Conservation (phyloP, 2,797 vertebrate species). For the Platalea minor region DNA sequence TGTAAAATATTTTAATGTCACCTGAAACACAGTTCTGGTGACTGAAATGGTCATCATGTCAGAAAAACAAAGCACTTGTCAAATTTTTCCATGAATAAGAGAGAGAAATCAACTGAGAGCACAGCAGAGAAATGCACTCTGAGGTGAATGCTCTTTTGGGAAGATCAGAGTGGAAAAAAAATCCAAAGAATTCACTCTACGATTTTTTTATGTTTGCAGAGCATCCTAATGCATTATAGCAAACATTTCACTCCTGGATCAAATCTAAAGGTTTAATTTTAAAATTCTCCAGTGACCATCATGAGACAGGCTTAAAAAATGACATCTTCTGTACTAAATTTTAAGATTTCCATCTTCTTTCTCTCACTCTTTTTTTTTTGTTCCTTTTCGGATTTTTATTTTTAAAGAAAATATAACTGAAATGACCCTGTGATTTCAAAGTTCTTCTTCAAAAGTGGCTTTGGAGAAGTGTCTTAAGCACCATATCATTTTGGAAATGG, state of each 20-base stretch:
- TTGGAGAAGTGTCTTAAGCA: background rate
- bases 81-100: background rate
- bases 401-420: background rate
- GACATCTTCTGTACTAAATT: background rate
- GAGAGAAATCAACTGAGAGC: background rate
- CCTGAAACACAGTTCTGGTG: background rate
- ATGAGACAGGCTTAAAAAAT: background rate
- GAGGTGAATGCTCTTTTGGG: background rate
- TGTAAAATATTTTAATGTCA: background rate
- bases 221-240: background rate
- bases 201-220: background rate
- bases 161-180: background rate
- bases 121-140: background rate
- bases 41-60: background rate
- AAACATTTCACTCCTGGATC: background rate
- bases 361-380: background rate
- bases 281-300: background rate
- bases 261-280: background rate
- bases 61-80: background rate
- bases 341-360: background rate
- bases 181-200: background rate
- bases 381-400: background rate
- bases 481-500: background rate
- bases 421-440: background rate
- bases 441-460: background rate